Evolutionary conservation across 2,113 vertebrate genomes (phyloP), one percentile per base, ranked within the genome.

Genomic region (Brachionichthys hirsutus): DNA sequence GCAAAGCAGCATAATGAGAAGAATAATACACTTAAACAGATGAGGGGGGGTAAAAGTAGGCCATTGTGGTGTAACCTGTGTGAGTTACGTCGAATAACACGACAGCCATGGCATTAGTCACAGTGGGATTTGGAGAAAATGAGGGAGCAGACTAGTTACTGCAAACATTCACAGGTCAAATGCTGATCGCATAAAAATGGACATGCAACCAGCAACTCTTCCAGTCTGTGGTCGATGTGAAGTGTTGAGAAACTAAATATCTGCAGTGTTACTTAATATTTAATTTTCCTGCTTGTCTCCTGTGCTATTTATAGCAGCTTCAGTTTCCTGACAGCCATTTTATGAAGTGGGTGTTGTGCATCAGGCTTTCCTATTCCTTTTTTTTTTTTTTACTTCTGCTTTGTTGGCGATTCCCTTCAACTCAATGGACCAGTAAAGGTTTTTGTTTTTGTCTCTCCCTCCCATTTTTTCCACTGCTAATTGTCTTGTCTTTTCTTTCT

Each of bases 261-360:
- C 79, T 85, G 75, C 76, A 73, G 70, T 66, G 62, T 81, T 72
- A 61, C 70, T 89, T 82, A 85, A 88, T 87, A 83, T 88, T 89
- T 88, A 43, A 90, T 85, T 71, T 64, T 43, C 70, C 59, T 41
- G 59, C 80, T 62, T 74, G 59, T 53, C 51, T 65, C 62, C 54
- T 19, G 44, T 57, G 52, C 73, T 89, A 89, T 89, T 86, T 85
- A 78, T 86, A 84, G 76, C 62, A 4, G 54, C 63, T 35, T 55
- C 46, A 24, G 64, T 75, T 78, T 78, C 76, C 67, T 67, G 85
- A 75, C 64, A 78, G 75, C 67, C 60, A 71, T 81, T 86, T 76
- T 78, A 78, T 59, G 44, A 45, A 40, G 54, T 73, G 61, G 60
- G 63, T 65, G 65, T 70, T 77, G 56, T 51, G 48, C 52, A 82